Base-by-base conservation (phyloP, 2,797 vertebrate genomes). In the Coendou prehensilis region DNA sequence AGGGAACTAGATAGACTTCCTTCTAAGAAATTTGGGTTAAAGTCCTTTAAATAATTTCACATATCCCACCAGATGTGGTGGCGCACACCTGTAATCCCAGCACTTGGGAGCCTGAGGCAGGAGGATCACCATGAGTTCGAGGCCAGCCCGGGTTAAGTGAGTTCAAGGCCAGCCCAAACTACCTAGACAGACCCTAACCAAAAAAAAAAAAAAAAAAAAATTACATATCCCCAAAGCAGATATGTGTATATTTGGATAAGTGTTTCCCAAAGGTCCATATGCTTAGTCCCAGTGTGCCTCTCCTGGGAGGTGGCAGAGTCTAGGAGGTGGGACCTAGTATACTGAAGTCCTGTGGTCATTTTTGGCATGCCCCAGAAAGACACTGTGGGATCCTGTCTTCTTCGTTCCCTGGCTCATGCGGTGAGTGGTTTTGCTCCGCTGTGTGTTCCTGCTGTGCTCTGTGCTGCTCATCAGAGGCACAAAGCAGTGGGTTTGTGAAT, bases 21-120 rank as follows among this genome's bases (percentile, higher is more conserved):
- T 93, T 84, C 52, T 79, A 89, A 87, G 89, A 91, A 93, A 69
- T 76, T 80, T 73, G 71, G 63, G 87, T 90, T 87, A 93, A 94
- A 87, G 73, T 71, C 33, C 14, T 94, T 93, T 9, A 18, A 75
- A 76, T 79, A 52, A 18, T 73, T 8, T 63, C 41, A 61, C 5
- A 6, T 83, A 83, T 45, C 37, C 14, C 26, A 41, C 13, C 23
- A 15, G 41, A n/a, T 26, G 18, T 73, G 22, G 9, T 73, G 71
- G 71, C 10, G 41, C 8, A 45, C 37, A 41, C 41, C 37, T 73
- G 71, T 45, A 73, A 73, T 26, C 71, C 22, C 71, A 73, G 71
- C 37, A 45, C 41, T 41, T 45, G 37, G 22, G 37, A 23, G 37
- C 22, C 69, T 23, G 69, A 41, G 69, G 37, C 37, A 73, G n/a